Evolutionary conservation across 2,113 vertebrate species (phyloP), one percentile per base, ranked within the genome.

Genomic region (Chrysemys picta): DNA sequence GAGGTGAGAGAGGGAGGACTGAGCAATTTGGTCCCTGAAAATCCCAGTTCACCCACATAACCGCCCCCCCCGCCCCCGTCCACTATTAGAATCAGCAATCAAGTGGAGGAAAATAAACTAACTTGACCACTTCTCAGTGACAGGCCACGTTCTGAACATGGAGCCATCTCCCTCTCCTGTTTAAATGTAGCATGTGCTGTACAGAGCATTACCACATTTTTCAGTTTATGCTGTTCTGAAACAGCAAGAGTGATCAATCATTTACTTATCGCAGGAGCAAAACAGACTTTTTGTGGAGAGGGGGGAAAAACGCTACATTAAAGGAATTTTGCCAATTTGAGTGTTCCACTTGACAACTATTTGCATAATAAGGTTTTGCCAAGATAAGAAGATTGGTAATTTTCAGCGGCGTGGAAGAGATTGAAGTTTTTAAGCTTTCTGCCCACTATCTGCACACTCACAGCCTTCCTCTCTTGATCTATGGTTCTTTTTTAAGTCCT

Each of bases 301-400:
- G 94, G 80, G 94, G 87, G 95, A 87, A 80, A 96, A 96, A 85
- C 91, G 49, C 85, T 92, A 89, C 94, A 94, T 93, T 92, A 92
- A 97, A 95, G 96, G 85, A 91, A 97, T 97, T 96, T 96, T 89
- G 84, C 96, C 97, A 97, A 97, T 98, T 97, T 97, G 94, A 96
- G 90, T 56, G 84, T 97, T 97, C 94, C 95, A 96, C 97, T 97
- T 95, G 95, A 96, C 93, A 89, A 96, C 93, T 89, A 97, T 95
- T 97, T 96, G 96, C 97, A 94, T 97, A 97, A 97, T 96, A 94
- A 97, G 95, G 95, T 92, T 95, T 96, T 95, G 96, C 94, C 93
- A 94, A 96, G 97, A 97, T 97, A 97, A 98, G 97, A 96, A 96
- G 95, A 97, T 95, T 84, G 97, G 96, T 97, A 97, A 98, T 97